phyloP scores from a whole-genome alignment of 1,140 invertebrate species.

The Drosophila trapezifrons region DNA sequence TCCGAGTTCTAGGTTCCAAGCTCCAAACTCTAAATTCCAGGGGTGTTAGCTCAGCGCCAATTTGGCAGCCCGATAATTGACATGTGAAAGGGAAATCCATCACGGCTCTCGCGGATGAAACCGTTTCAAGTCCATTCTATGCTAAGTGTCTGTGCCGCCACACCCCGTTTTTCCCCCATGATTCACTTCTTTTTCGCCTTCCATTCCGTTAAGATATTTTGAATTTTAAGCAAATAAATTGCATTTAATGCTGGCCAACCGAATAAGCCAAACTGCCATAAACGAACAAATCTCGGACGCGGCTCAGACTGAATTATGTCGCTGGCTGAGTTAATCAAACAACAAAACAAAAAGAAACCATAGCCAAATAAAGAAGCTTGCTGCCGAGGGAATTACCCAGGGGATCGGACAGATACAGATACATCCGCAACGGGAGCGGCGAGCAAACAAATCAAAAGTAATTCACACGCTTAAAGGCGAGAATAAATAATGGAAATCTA shows the following conservation, averaged over 20 bases:
- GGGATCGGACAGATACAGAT: slow-evolving; percentile 35
- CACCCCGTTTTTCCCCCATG: slow-evolving; percentile 29
- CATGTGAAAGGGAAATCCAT: slow-evolving; percentile 49
- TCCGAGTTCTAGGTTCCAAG: slow-evolving; percentile 29
- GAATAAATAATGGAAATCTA: slow-evolving; percentile 19
- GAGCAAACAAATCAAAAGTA: slow-evolving; percentile 63
- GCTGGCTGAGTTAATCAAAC: slow-evolving; percentile 68
- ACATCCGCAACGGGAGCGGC: slow-evolving; percentile 63
- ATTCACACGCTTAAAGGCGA: slow-evolving; percentile 73
- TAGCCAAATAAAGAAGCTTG: slow-evolving; percentile 74
- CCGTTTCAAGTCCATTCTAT: slow-evolving; percentile 32
- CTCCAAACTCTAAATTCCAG: slow-evolving; percentile 34
- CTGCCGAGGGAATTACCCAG: slow-evolving; percentile 63
- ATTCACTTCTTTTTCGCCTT: slow-evolving; percentile 33
- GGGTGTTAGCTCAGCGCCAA: slow-evolving; percentile 51
- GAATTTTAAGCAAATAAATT: slow-evolving; percentile 59
- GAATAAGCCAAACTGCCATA: slow-evolving; percentile 71
- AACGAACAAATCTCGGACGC: slow-evolving; percentile 41
- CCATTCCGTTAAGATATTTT: slow-evolving; percentile 16
- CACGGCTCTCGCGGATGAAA: slow-evolving; percentile 12
- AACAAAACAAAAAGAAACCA: slow-evolving; percentile 18
- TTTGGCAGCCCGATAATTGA: slow-evolving; percentile 38
- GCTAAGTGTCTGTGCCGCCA: slow-evolving; percentile 35
- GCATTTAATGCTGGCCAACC: slow-evolving; percentile 56
- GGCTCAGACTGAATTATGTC: slow-evolving; percentile 65